Percentiles rank a stretch among this genome's conserved stretches.
Evolutionary conservation across 1,140 invertebrate genomes (phyloP).

Genomic region (Diuraphis noxia): DNA sequence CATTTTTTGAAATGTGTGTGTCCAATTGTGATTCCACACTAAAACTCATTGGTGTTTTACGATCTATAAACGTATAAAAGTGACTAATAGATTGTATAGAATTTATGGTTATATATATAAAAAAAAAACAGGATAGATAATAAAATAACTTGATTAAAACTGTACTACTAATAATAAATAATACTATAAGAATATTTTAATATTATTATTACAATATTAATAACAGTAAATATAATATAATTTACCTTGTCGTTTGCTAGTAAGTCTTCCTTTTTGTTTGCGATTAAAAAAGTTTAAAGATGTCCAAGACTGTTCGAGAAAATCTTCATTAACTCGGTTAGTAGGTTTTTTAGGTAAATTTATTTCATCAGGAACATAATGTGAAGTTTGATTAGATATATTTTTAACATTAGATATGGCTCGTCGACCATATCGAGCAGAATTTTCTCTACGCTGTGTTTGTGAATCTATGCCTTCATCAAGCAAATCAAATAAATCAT

Average conservation of each 20-base stretch:
- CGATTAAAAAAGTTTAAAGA: constrained; percentile 58
- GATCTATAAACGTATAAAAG: neutral
- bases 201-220: neutral
- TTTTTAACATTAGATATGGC: constrained; percentile 39
- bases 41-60: constrained; percentile 26
- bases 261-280: constrained; percentile 58
- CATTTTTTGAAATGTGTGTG: constrained; percentile 49
- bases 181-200: neutral
- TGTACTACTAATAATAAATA: neutral
- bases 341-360: neutral
- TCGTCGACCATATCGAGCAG: constrained; percentile 54
- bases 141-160: neutral
- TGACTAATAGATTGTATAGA: neutral
- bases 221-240: neutral
- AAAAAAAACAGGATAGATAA: neutral
- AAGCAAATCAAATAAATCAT: constrained; percentile 41
- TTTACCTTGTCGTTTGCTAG: neutral
- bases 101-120: too few species aligned
- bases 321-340: constrained; percentile 53
- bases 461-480: constrained; percentile 30
- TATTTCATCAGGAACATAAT: constrained; percentile 14
- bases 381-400: neutral
- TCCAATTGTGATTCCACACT: neutral
- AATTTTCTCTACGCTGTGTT: constrained; percentile 40
- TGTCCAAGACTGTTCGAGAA: constrained; percentile 58